phyloP scores from a whole-genome alignment of 2,113 vertebrate species.

The Eonycteris spelaea region DNA sequence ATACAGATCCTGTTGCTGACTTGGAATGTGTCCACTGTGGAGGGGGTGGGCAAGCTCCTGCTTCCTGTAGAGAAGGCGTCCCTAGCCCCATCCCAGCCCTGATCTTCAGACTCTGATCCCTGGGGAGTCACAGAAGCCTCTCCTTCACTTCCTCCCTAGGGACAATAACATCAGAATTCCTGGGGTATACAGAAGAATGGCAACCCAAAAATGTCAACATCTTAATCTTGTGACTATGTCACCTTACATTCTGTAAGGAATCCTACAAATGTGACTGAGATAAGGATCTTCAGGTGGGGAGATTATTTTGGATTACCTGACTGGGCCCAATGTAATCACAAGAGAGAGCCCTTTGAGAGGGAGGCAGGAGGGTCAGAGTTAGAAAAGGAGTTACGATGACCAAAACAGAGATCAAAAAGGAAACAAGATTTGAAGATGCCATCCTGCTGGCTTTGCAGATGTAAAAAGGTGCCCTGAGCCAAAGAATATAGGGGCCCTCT shows the following conservation, averaged over 20 bases:
- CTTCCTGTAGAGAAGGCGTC: not conserved
- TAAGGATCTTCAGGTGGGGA: not conserved
- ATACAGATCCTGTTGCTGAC: not conserved
- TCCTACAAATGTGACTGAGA: not conserved
- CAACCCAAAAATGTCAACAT: not conserved
- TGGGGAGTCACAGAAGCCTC: not conserved
- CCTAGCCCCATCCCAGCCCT: not conserved
- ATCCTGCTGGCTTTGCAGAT: not conserved
- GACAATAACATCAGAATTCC: not conserved
- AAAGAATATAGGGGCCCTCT: not conserved
- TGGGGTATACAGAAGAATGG: not conserved
- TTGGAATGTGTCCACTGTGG: not conserved
- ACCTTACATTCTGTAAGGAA: not conserved
- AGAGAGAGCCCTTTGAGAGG: not conserved
- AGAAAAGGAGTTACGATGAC: not conserved
- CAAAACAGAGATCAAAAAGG: not conserved
- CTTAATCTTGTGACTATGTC: conserved; percentile 11
- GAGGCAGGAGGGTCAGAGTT: not conserved
- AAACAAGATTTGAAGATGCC: not conserved
- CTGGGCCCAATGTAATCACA: not conserved
- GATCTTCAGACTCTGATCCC: not conserved
- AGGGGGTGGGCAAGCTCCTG: not conserved
- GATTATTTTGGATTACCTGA: conserved; percentile 1
- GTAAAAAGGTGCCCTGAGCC: not conserved
- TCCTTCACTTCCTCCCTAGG: not conserved